These are phyloP conservation scores for Dinocampus coccinellae DNA, from an alignment of 2,888 invertebrate species.

Conservation along the genomic window DNA sequence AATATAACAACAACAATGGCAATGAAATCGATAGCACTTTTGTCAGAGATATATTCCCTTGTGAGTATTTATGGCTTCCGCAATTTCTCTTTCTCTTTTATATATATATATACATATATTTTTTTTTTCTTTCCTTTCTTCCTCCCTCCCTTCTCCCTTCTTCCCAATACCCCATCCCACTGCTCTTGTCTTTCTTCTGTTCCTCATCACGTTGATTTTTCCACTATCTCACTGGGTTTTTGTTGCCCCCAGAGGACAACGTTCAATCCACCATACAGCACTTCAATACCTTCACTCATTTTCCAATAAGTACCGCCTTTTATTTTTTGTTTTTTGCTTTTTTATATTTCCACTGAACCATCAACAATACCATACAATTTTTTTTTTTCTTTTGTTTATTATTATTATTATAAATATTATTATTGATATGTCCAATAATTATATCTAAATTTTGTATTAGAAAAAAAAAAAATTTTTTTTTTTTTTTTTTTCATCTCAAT, in stretches of 20 bases:
- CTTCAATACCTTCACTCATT: background rate
- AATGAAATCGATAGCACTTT: constrained; percentile 15
- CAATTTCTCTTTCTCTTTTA: background rate
- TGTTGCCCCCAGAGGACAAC: constrained; percentile 10
- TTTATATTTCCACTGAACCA: background rate
- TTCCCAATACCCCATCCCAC: no score
- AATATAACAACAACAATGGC: background rate
- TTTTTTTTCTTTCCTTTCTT: background rate
- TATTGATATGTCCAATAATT: background rate
- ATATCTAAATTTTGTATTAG: no score
- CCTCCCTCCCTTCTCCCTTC: background rate
- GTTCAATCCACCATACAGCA: background rate
- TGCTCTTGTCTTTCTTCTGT: no score
- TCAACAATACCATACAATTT: constrained; percentile 1
- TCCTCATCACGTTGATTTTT: background rate
- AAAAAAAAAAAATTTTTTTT: no score
- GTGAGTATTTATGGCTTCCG: constrained; percentile 14
- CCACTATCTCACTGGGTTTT: background rate
- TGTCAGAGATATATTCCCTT: background rate
- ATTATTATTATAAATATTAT: no score
- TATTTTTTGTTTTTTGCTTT: background rate
- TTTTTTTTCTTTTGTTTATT: background rate
- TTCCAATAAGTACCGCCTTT: background rate
- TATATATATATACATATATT: no score
- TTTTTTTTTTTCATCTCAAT: no score